Conservation (phyloP, 2,888 invertebrate genomes). For the Trachelus troglodyta region DNA sequence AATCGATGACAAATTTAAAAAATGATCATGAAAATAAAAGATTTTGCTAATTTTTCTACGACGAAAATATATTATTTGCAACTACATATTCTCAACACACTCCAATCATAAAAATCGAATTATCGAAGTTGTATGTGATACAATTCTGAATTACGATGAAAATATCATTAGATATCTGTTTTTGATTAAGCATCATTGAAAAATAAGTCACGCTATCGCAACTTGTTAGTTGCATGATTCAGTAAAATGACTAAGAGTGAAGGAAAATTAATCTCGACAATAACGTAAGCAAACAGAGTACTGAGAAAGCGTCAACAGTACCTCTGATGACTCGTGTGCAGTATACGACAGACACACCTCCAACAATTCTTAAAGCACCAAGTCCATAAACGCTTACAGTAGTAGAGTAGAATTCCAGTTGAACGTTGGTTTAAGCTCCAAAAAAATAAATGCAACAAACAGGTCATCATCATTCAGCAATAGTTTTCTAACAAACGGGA, state of each 20-base stretch:
- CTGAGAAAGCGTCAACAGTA: not conserved
- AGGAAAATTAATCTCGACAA: not conserved
- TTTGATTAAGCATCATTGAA: not conserved
- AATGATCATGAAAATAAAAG: not conserved
- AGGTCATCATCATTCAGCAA: not conserved
- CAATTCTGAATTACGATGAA: not conserved
- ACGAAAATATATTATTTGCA: not conserved
- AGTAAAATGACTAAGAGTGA: not conserved
- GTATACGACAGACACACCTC: not conserved
- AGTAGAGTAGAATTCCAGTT: not conserved
- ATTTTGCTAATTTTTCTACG: not conserved
- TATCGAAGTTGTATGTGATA: no score
- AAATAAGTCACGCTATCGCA: not conserved
- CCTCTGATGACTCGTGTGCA: not conserved
- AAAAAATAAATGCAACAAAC: not conserved
- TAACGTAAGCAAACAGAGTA: not conserved
- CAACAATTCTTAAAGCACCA: not conserved
- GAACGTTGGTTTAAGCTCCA: slow-evolving; percentile 24
- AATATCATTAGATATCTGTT: not conserved
- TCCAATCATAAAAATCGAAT: not conserved
- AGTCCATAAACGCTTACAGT: not conserved
- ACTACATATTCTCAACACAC: no score
- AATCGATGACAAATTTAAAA: not conserved
- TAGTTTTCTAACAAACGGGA: not conserved
- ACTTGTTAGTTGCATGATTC: not conserved